A percentile compares a stretch with the other conserved stretches of the same genome.
These are phyloP conservation scores for Trinorchestia longiramus DNA, from an alignment of 1,140 invertebrate species.

Conservation along the genomic window DNA sequence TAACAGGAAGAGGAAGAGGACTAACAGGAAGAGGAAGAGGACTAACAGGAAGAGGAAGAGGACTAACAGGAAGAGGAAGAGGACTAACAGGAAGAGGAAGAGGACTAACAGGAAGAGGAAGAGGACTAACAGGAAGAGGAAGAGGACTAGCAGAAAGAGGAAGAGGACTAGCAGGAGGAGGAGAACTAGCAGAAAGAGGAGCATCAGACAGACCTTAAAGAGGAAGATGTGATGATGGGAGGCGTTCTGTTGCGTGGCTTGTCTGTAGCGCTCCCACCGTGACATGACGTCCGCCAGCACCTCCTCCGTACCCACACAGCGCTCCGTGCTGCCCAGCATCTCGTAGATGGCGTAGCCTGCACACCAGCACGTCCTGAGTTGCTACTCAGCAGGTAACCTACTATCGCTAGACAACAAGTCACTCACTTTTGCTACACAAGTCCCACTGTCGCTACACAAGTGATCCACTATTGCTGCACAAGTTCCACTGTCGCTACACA, in stretches of 20 bases:
- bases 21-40: background rate
- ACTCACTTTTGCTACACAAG: too few relatives aligned
- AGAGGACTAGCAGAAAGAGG: too few relatives aligned
- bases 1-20: background rate
- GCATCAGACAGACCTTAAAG: constrained; percentile 58
- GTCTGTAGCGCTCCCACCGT: constrained; percentile 90
- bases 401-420: too few relatives aligned
- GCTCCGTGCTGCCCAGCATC: constrained; percentile 83
- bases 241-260: constrained; percentile 70
- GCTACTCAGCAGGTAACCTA: too few relatives aligned
- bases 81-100: background rate
- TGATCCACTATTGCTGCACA: too few relatives aligned
- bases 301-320: constrained; percentile 85
- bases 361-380: too few relatives aligned
- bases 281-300: constrained; percentile 94
- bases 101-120: too few relatives aligned
- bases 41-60: background rate
- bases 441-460: too few relatives aligned
- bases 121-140: too few relatives aligned
- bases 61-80: background rate
- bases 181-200: background rate
- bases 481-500: too few relatives aligned
- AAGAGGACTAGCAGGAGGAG: too few relatives aligned
- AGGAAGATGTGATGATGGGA: constrained; percentile 70
- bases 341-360: constrained; percentile 84